These are phyloP conservation scores for Lithophane semibrunnea DNA, from an alignment of 2,888 invertebrate genomes.

Conservation along the genomic window DNA sequence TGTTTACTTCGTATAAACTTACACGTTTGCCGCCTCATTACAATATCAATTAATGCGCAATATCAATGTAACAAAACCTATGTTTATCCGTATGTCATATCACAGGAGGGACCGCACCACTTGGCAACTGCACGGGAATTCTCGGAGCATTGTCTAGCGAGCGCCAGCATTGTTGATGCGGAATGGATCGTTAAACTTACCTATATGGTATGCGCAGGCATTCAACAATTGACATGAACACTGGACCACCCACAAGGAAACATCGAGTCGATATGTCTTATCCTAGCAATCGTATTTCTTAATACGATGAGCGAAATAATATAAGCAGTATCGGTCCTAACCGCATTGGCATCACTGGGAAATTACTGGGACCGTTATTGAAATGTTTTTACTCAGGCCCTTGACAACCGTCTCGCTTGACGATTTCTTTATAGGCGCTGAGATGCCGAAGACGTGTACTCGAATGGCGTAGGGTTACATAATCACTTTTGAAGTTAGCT, in stretches of 20 bases:
- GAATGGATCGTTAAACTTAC: constrained; percentile 74
- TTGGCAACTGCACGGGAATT: constrained; percentile 67
- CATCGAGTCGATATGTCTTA: constrained; percentile 55
- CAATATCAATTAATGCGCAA: constrained; percentile 76
- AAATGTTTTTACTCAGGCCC: constrained; percentile 26
- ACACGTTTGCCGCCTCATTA: constrained; percentile 72
- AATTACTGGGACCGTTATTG: constrained; percentile 11
- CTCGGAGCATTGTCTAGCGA: constrained; percentile 68
- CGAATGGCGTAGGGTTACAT: constrained; percentile 13
- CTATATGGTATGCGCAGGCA: constrained; percentile 67
- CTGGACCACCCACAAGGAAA: constrained; percentile 66
- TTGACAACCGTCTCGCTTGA: constrained; percentile 27
- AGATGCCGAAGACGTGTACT: constrained; percentile 15
- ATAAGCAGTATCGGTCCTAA: background rate
- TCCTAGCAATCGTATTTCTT: constrained; percentile 7
- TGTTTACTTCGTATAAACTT: constrained; percentile 73
- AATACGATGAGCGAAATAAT: background rate
- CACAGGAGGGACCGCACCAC: constrained; percentile 57
- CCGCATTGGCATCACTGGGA: constrained; percentile 4
- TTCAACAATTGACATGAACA: constrained; percentile 46
- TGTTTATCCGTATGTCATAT: constrained; percentile 58
- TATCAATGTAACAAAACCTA: constrained; percentile 60
- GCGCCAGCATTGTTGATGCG: constrained; percentile 69
- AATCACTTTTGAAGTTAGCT: constrained; percentile 29
- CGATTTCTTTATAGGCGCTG: constrained; percentile 27